Percentiles rank a stretch among this genome's conserved stretches.
These are phyloP conservation scores for Atta texana DNA, from an alignment of 1,140 invertebrate genomes.

Conservation along the genomic window DNA sequence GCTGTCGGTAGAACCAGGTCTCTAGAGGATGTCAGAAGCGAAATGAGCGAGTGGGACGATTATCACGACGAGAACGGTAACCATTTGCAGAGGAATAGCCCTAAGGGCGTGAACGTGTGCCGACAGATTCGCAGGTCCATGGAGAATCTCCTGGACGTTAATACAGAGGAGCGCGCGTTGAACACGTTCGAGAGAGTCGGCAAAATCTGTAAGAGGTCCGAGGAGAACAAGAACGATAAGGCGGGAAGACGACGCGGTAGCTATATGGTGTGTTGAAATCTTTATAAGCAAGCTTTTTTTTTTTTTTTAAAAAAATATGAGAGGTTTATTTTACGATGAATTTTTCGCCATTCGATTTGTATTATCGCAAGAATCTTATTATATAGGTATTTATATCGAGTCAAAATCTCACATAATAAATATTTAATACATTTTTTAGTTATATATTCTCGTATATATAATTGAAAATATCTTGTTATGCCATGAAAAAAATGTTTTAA, in stretches of 20 bases:
- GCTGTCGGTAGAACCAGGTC: conserved; percentile 88
- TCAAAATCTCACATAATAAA: not conserved
- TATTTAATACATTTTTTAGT: conserved; percentile 25
- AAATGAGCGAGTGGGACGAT: conserved; percentile 89
- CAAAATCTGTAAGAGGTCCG: conserved; percentile 71
- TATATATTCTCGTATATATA: not conserved
- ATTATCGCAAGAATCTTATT: not conserved
- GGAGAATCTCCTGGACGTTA: conserved; percentile 89
- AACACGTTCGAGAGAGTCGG: conserved; percentile 74
- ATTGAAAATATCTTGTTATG: not conserved
- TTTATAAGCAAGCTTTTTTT: not conserved
- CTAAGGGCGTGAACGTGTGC: conserved; percentile 79
- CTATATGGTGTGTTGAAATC: conserved; percentile 82
- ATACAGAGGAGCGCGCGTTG: conserved; percentile 78
- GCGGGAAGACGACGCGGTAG: conserved; percentile 80
- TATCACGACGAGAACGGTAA: conserved; percentile 88
- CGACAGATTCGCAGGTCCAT: conserved; percentile 88
- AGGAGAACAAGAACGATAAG: conserved; percentile 76
- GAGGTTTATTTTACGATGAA: not conserved
- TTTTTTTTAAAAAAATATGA: not conserved
- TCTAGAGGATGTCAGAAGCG: conserved; percentile 90
- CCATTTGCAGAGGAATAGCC: conserved; percentile 84
- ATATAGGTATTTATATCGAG: not conserved
- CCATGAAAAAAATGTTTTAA: not conserved
- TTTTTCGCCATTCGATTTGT: not conserved